Percentiles rank a stretch among this genome's conserved stretches.
Evolutionary conservation across 1,140 invertebrate genomes (phyloP).

Genomic region (Pantala flavescens): DNA sequence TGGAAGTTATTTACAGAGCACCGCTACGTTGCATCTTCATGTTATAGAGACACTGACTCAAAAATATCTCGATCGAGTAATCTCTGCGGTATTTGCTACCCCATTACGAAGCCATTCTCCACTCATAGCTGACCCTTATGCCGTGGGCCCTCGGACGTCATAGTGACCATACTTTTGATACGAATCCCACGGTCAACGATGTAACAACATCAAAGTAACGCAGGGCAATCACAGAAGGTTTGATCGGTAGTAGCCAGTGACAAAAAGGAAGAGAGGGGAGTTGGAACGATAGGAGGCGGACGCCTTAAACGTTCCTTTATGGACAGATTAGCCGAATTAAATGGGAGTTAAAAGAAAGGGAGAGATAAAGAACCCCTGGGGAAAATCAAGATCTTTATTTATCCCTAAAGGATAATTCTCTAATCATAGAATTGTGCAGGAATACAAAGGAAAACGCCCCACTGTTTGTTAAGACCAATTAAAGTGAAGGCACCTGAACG

Average conservation of each 20-base stretch:
- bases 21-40: no score
- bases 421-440: no score
- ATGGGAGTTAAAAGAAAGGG: not conserved
- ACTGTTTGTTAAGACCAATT: no score
- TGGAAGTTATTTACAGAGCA: no score
- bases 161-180: not conserved
- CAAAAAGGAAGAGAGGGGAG: not conserved
- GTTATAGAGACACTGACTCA: no score
- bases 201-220: not conserved
- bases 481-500: no score
- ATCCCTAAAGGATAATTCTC: no score
- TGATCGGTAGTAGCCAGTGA: not conserved
- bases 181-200: not conserved
- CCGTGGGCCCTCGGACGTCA: not conserved
- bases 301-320: not conserved
- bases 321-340: slow-evolving; percentile 5
- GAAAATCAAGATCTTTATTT: no score
- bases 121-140: not conserved
- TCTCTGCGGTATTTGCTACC: not conserved
- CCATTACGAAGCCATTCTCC: not conserved
- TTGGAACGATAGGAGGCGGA: not conserved
- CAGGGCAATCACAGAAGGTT: not conserved
- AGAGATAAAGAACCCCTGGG: no score
- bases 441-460: no score
- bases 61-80: no score